Percentiles rank a stretch among this genome's conserved stretches.
These are phyloP conservation scores for Alethe castanea DNA, from an alignment of 2,113 vertebrate species.

Conservation along the genomic window DNA sequence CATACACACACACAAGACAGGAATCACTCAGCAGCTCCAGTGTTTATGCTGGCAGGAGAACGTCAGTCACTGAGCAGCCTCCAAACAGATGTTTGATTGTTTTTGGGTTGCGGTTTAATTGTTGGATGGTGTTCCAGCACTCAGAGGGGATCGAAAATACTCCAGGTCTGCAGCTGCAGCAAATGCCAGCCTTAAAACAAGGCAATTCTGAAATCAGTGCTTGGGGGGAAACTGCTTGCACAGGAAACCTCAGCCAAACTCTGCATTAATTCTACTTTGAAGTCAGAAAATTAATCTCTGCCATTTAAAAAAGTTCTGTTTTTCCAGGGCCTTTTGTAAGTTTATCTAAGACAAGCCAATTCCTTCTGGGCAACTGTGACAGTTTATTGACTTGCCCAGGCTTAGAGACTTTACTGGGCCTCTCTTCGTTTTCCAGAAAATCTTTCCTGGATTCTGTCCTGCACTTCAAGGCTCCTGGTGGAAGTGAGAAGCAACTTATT, in stretches of 20 bases:
- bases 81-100: slow-evolving; percentile 94
- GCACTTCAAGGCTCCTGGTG: not conserved
- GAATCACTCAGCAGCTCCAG: slow-evolving; percentile 60
- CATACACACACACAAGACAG: slow-evolving; percentile 30
- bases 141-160: slow-evolving; percentile 76
- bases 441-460: slow-evolving; percentile 35
- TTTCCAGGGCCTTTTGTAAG: slow-evolving; percentile 63
- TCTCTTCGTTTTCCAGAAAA: slow-evolving; percentile 35
- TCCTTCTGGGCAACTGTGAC: slow-evolving; percentile 63
- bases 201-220: slow-evolving; percentile 70
- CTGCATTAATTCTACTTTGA: slow-evolving; percentile 82
- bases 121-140: slow-evolving; percentile 84
- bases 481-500: not conserved
- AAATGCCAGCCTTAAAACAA: slow-evolving; percentile 74
- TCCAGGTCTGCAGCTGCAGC: slow-evolving; percentile 84
- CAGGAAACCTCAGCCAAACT: slow-evolving; percentile 74
- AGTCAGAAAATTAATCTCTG: slow-evolving; percentile 74
- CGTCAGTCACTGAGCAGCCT: slow-evolving; percentile 75
- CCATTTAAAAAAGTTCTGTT: slow-evolving; percentile 66
- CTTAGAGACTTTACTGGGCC: slow-evolving; percentile 27
- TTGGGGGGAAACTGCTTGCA: slow-evolving; percentile 71
- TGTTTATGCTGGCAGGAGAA: slow-evolving; percentile 76
- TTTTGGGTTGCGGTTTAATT: slow-evolving; percentile 87
- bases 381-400: slow-evolving; percentile 60
- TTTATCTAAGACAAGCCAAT: slow-evolving; percentile 67